These are phyloP conservation scores for Palythoa grandis DNA, from an alignment of 92 coral and sea anemone genomes.

Conservation along the genomic window DNA sequence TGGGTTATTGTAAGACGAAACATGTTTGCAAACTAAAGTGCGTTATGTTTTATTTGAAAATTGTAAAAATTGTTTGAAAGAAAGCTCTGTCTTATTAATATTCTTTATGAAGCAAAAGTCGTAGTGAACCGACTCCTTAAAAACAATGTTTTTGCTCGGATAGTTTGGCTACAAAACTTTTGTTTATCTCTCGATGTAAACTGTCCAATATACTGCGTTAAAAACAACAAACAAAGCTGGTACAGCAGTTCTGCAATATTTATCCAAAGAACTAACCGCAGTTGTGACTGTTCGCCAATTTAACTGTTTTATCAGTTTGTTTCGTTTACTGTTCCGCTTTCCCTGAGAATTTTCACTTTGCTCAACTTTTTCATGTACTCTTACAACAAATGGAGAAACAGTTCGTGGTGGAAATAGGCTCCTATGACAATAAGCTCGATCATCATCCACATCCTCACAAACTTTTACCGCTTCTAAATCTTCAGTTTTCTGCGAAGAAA, in stretches of 20 bases:
- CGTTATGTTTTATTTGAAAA: too few species aligned
- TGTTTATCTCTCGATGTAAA: not conserved
- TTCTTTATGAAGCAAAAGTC: too few species aligned
- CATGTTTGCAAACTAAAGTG: too few species aligned
- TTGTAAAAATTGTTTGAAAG: too few species aligned
- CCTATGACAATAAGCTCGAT: not conserved
- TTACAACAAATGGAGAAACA: not conserved
- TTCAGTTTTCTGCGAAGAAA: not conserved
- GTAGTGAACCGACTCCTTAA: too few species aligned
- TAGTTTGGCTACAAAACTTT: too few species aligned
- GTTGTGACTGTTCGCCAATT: not conserved
- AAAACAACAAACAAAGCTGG: not conserved
- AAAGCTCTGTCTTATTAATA: too few species aligned
- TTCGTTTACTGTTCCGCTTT: not conserved
- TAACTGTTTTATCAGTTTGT: not conserved
- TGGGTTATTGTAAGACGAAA: too few species aligned
- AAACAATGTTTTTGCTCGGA: too few species aligned
- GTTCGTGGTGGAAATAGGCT: not conserved
- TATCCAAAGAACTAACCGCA: not conserved
- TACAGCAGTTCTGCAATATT: not conserved
- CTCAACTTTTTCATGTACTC: not conserved
- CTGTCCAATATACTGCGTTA: not conserved
- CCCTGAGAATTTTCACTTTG: not conserved
- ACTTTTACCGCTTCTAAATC: not conserved
- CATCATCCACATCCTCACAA: not conserved